Percentiles rank a stretch among this genome's conserved stretches.
These are phyloP conservation scores for Monarcha castaneiventris DNA, from an alignment of 2,113 vertebrate species.

Conservation along the genomic window DNA sequence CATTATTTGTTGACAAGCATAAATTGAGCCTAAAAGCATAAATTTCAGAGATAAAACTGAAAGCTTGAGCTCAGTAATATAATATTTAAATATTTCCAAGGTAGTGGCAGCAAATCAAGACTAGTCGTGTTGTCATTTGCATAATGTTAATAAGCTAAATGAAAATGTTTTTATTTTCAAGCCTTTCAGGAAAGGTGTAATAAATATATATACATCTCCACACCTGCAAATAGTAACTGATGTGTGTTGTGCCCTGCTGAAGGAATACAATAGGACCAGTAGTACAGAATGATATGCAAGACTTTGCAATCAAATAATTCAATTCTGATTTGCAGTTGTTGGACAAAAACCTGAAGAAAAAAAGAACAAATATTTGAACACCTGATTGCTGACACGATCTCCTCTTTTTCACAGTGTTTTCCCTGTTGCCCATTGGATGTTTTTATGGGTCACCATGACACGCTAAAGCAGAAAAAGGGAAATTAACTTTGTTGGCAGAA, in stretches of 20 bases:
- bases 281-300: not conserved
- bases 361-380: not conserved
- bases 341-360: not conserved
- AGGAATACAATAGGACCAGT: not conserved
- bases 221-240: not conserved
- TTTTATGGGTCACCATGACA: not conserved
- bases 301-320: not conserved
- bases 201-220: not conserved
- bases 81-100: conserved; percentile 63
- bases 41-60: conserved; percentile 72
- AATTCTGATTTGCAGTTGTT: not conserved
- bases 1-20: conserved; percentile 80
- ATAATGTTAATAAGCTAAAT: conserved; percentile 59
- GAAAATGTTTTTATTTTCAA: conserved; percentile 38
- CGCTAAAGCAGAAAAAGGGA: not conserved
- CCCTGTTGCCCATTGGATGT: not conserved
- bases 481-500: not conserved
- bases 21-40: conserved; percentile 76
- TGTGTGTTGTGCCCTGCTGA: not conserved
- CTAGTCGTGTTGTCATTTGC: conserved; percentile 42
- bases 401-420: not conserved
- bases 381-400: not conserved
- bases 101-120: conserved; percentile 43
- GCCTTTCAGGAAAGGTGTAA: not conserved
- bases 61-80: conserved; percentile 66